phyloP scores from a whole-genome alignment of 2,113 vertebrate genomes.

The Cyprinodon tularosa region DNA sequence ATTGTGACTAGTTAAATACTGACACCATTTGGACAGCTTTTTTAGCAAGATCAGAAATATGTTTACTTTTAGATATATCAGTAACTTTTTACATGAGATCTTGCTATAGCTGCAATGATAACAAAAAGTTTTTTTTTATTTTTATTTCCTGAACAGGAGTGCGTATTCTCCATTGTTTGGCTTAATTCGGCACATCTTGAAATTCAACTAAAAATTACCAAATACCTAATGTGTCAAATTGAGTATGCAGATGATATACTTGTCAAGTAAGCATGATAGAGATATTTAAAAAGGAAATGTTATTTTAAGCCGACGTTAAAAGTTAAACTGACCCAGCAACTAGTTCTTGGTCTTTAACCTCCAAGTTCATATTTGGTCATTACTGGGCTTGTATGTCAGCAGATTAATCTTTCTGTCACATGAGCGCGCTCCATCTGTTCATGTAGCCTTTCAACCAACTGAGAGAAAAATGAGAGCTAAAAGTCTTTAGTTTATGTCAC shows the following conservation, averaged over 20 bases:
- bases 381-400: conserved; percentile 17
- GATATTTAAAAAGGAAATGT: background rate
- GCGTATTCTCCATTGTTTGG: background rate
- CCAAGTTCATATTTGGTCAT: conserved; percentile 12
- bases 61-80: background rate
- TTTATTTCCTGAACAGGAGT: background rate
- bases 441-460: conserved; percentile 13
- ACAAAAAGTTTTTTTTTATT: background rate
- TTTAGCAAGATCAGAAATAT: background rate
- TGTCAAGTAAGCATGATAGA: background rate
- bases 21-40: background rate
- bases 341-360: conserved; percentile 5
- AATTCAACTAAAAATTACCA: no score
- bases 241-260: no score
- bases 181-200: background rate
- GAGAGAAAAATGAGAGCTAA: background rate
- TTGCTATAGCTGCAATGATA: background rate
- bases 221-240: no score
- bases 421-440: conserved; percentile 19
- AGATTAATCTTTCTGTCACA: conserved; percentile 17
- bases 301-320: background rate
- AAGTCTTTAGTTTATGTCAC: conserved; percentile 2
- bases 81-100: background rate
- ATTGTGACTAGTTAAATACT: background rate
- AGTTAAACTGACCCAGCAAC: background rate